Evolutionary conservation across 2,113 vertebrate genomes (phyloP), one percentile per base, ranked within the genome.

Genomic region (Actinemys pallida): DNA sequence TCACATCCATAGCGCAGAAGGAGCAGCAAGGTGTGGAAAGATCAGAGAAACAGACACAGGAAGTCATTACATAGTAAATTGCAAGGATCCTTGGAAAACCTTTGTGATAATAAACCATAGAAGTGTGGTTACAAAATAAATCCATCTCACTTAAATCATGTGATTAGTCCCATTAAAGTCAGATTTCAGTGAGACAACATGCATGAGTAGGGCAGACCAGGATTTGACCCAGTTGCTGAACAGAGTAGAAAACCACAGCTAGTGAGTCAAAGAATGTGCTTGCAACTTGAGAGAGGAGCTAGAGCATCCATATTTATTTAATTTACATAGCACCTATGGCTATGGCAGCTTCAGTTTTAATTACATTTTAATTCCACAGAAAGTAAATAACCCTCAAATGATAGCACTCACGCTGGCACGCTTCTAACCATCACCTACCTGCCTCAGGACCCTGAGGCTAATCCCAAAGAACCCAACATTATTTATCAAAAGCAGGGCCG

Each of bases 11-110:
- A 84, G 8, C 35, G 82, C 10, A 11, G 59, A 86, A 95, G 84
- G n/a, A 89, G 13, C 35, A 87, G 81, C 86, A 96, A 93, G 7
- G 42, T 88, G 12, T 89, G 54, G 89, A 53, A 93, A 86, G 22
- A 90, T 56, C 69, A 80, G 87, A 91, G 49, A 92, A 8, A 87
- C 83, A 84, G 76, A 53, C 22, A 85, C 0, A 56, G 56, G 75
- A 52, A 86, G 12, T 0, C 83, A 27, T 86, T 81, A 88, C 90
- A 89, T 4, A 88, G 31, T 25, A 82, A 86, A 24, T 80, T 88
- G 52, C 24, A 89, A 24, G 88, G 94, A 94, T 75, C 6, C 65
- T 20, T n/a, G 42, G 62, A n/a, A 94, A 92, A 96, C 53, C 2
- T 42, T 20, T 57, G 54, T 56, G n/a, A 16, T 3, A 90, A 7